Evolutionary conservation across 2,888 invertebrate genomes (phyloP).

Genomic region (Eupithecia vulgata): DNA sequence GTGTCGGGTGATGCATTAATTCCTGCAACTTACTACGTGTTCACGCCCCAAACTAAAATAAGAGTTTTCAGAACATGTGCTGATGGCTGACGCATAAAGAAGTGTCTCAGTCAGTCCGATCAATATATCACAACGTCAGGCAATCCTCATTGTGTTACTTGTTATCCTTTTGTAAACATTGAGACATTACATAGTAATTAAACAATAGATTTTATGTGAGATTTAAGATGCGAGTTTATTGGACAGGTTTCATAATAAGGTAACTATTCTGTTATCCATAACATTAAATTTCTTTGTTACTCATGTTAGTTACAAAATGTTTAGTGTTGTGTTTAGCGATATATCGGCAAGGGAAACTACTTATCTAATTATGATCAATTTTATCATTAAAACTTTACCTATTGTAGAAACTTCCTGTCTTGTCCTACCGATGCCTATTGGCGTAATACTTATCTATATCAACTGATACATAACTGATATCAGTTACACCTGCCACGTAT

Average conservation of each 20-base stretch:
- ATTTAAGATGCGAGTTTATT: slow-evolving; percentile 11
- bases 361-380: too few species aligned
- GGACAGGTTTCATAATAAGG: not conserved
- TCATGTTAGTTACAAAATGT: not conserved
- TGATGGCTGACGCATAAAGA: slow-evolving; percentile 62
- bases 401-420: not conserved
- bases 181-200: slow-evolving; percentile 26
- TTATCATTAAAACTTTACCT: too few species aligned
- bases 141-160: slow-evolving; percentile 25
- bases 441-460: too few species aligned
- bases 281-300: not conserved
- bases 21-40: not conserved
- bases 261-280: not conserved
- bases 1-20: not conserved
- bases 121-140: slow-evolving; percentile 35
- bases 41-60: slow-evolving; percentile 5
- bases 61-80: slow-evolving; percentile 24
- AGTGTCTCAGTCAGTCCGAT: slow-evolving; percentile 33
- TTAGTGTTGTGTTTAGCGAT: too few species aligned
- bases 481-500: not conserved
- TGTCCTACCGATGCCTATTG: not conserved
- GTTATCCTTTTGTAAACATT: slow-evolving; percentile 37
- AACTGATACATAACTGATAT: too few species aligned
- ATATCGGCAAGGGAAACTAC: not conserved
- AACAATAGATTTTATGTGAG: slow-evolving; percentile 24